Percentiles rank a stretch among this genome's conserved stretches.
Evolutionary conservation across 1,140 invertebrate species (phyloP).

Genomic region (Drosophila parvula): DNA sequence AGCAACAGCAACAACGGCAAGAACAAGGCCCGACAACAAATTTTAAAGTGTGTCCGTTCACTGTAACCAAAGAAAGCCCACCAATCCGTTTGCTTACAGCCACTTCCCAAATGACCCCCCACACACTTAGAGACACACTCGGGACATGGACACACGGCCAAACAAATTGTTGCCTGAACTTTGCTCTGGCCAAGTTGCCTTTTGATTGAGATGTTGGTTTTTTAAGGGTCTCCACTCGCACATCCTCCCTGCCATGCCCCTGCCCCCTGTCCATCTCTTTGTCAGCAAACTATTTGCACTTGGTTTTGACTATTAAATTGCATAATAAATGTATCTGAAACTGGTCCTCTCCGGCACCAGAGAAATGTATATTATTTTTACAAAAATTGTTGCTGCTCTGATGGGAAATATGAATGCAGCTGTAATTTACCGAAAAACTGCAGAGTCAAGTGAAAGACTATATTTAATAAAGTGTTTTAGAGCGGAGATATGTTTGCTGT

Average conservation of each 20-base stretch:
- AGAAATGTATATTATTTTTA: conserved; percentile 65
- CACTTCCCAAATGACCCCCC: conserved; percentile 58
- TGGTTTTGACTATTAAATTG: conserved; percentile 75
- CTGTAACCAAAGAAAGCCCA: conserved; percentile 57
- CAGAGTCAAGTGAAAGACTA: conserved; percentile 13
- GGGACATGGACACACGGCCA: conserved; percentile 4
- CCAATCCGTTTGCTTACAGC: conserved; percentile 16
- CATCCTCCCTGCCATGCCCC: no score
- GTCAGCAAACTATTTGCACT: conserved; percentile 77
- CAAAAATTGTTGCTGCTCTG: conserved; percentile 35
- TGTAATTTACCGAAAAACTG: conserved; percentile 2
- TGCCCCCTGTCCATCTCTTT: conserved; percentile 3
- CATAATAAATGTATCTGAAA: conserved; percentile 71
- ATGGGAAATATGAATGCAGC: conserved; percentile 19
- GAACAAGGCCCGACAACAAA: conserved; percentile 39
- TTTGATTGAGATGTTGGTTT: conserved; percentile 76
- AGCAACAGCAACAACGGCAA: conserved; percentile 48
- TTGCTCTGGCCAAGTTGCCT: conserved; percentile 46
- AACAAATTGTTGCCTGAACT: conserved; percentile 72
- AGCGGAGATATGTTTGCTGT: conserved; percentile 1
- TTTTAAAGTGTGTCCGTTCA: conserved; percentile 66
- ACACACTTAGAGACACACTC: conserved; percentile 16
- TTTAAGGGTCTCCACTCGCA: conserved; percentile 34
- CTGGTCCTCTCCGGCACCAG: conserved; percentile 33
- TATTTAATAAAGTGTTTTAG: background rate